These are phyloP conservation scores for Alexandromys fortis DNA, from an alignment of 2,113 vertebrate species.

Conservation along the genomic window DNA sequence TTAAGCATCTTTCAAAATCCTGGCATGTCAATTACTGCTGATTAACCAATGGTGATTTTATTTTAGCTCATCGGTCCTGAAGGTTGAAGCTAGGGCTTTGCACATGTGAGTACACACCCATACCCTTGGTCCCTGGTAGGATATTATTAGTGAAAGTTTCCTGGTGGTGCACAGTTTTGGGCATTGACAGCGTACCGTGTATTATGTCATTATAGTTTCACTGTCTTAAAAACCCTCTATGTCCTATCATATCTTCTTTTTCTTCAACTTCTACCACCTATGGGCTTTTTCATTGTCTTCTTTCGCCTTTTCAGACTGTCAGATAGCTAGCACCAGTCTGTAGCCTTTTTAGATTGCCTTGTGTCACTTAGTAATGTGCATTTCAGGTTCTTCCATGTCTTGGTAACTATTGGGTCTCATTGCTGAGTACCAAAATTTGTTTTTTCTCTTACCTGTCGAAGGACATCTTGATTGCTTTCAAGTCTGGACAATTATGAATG, in stretches of 20 bases:
- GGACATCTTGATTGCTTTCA: neutral
- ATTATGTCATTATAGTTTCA: neutral
- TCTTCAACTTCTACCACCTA: neutral
- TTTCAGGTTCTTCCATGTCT: neutral
- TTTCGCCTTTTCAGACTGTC: neutral
- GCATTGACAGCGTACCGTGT: neutral
- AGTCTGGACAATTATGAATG: slow-evolving; percentile 42
- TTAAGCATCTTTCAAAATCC: neutral
- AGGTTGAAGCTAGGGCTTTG: neutral
- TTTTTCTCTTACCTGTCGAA: neutral
- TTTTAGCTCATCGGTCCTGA: neutral
- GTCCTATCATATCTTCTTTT: neutral
- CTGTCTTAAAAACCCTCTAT: neutral
- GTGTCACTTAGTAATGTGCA: neutral
- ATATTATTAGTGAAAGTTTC: neutral
- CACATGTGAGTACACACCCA: too few relatives aligned
- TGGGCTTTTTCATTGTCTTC: neutral
- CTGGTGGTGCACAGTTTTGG: neutral
- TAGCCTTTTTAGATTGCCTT: neutral
- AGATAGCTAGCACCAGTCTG: neutral
- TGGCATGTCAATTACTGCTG: neutral
- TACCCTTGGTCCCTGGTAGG: neutral
- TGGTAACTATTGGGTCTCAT: neutral
- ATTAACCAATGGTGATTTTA: neutral
- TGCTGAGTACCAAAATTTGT: neutral